Evolutionary conservation across 1,140 invertebrate species (phyloP), one percentile per base, ranked within the genome.

Genomic region (Arion vulgaris): DNA sequence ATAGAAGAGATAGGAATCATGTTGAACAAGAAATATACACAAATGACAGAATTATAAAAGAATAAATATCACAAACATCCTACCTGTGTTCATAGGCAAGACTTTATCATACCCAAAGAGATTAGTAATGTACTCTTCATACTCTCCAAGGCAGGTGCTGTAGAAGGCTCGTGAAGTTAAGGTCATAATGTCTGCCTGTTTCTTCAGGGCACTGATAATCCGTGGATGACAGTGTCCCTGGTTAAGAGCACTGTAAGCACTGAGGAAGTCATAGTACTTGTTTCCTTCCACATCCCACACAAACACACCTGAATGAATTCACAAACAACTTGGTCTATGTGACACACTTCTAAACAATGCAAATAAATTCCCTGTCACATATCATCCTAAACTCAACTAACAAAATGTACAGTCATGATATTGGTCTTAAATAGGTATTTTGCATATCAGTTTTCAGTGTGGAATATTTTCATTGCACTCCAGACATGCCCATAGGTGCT

Each of bases 221-320:
- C 96, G 96, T 0, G 98, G 98, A 93, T 99, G 98, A 88, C 98
- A 98, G 91, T 99, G 98, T 0, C 98, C 98, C 92, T 99, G 98
- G 93, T 99, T 99, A 5, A 99, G 96, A 0, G 98, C 97, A 72
- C 97, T 98, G 93, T 99, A 99, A 17, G 97, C 98, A 89, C 97
- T 98, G 7, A 99, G 93, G 91, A 98, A 99, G 91, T 99, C 98
- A 87, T 95, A 98, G 91, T 99, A 99, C 75, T 94, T 94, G 89
- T 96, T 97, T 0, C 97, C 98, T 90, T 99, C 98, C 0, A 99
- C 96, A 91, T 99, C 98, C 97, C 97, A 99, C 75, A 99, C 95
- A 90, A 94, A 96, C 13, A 97, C 95, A 86, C 97, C 96, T 97
- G 88, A 68, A 93, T 23, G 28, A 32, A 32, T 28, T 32, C 62